Conservation (phyloP, 2,888 invertebrate genomes). For the Caenorhabditis plicata region DNA sequence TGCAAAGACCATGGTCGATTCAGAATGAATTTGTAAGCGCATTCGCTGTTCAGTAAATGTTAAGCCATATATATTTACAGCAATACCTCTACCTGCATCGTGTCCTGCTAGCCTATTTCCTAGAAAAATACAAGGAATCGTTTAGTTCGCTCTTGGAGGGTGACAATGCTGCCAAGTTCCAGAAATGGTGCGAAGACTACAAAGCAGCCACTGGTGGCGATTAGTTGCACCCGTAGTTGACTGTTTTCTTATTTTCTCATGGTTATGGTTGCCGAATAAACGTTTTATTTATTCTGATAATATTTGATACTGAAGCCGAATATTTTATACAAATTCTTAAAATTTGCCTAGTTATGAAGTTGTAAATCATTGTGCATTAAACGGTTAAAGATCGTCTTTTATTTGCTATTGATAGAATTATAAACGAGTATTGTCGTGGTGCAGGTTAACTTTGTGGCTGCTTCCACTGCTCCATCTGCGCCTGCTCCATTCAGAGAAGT, state of each 20-base stretch:
- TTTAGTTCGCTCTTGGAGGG: slow-evolving; percentile 7
- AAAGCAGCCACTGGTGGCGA: slow-evolving; percentile 7
- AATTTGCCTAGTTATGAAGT: no score
- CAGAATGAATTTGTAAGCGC: slow-evolving; percentile 36
- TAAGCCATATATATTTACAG: slow-evolving; percentile 8
- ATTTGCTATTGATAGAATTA: no score
- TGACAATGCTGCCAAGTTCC: slow-evolving; percentile 19
- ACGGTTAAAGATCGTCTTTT: no score
- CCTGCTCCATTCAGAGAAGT: slow-evolving; percentile 32
- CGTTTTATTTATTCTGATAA: no score
- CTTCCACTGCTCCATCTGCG: slow-evolving; percentile 35
- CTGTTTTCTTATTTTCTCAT: no score
- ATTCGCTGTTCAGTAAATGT: neutral
- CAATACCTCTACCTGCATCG: slow-evolving; percentile 35
- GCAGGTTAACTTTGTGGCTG: slow-evolving; percentile 42
- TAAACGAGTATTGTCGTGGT: no score
- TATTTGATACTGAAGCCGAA: no score
- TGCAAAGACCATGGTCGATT: slow-evolving; percentile 40
- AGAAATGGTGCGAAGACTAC: slow-evolving; percentile 28
- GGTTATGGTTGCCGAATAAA: no score
- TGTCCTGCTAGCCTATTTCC: slow-evolving; percentile 35
- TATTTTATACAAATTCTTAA: no score
- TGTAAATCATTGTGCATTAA: no score
- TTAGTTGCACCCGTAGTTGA: no score
- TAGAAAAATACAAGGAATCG: slow-evolving; percentile 28